phyloP scores from a whole-genome alignment of 2,113 vertebrate species.

The Ophiodon elongatus region DNA sequence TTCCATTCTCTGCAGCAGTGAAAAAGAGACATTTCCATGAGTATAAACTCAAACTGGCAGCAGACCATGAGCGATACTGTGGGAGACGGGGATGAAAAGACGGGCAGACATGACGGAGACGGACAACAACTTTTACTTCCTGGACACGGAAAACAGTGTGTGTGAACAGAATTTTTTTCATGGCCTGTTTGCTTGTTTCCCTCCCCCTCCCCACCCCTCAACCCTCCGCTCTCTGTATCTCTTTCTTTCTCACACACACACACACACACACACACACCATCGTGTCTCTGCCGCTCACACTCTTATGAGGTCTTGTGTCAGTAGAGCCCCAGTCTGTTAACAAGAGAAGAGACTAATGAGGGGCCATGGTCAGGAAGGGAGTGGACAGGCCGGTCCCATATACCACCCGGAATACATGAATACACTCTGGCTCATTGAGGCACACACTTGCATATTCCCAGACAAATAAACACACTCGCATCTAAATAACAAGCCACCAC shows the following conservation, averaged over 20 bases:
- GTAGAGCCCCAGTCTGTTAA: conserved; percentile 62
- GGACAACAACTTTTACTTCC: conserved; percentile 59
- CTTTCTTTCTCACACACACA: neutral
- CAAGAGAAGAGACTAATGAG: conserved; percentile 69
- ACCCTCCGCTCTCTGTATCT: neutral
- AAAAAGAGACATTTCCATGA: conserved; percentile 60
- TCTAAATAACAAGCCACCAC: conserved; percentile 41
- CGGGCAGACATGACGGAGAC: conserved; percentile 48
- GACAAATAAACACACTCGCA: conserved; percentile 22
- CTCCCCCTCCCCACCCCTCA: neutral
- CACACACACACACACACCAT: neutral
- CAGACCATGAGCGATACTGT: conserved; percentile 30
- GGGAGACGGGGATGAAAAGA: conserved; percentile 59
- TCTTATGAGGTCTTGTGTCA: conserved; percentile 32
- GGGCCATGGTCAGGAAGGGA: conserved; percentile 48
- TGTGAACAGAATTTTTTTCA: conserved; percentile 65
- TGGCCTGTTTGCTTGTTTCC: conserved; percentile 57
- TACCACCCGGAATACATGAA: conserved; percentile 50
- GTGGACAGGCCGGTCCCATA: conserved; percentile 26
- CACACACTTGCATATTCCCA: conserved; percentile 26
- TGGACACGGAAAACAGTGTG: conserved; percentile 59
- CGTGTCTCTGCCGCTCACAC: conserved; percentile 13
- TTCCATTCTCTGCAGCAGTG: conserved; percentile 42
- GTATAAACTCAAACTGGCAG: conserved; percentile 60
- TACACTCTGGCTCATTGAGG: conserved; percentile 15